Percentiles rank a stretch among this genome's conserved stretches.
Conservation (phyloP, 2,797 vertebrate species). For the Artibeus lituratus region DNA sequence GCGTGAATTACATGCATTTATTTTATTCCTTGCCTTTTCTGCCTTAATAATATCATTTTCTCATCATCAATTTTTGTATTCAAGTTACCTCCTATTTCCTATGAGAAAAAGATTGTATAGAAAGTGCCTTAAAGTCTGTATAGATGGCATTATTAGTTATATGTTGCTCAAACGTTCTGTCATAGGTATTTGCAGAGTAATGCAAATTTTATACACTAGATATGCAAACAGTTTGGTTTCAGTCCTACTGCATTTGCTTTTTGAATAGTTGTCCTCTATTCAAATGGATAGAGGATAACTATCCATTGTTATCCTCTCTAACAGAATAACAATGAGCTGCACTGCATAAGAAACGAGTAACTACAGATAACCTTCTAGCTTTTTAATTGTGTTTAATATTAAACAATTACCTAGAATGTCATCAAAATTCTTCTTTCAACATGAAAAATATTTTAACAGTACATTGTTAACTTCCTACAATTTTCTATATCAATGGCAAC, state of each 20-base stretch:
- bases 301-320: too few relatives aligned
- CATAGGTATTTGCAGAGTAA: not conserved
- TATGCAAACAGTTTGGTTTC: conserved; percentile 48
- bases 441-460: not conserved
- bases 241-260: conserved; percentile 26
- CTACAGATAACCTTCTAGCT: accelerated
- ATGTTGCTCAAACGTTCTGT: not conserved
- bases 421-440: conserved; percentile 17
- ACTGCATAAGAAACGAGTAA: conserved; percentile 14
- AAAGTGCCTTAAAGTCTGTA: not conserved
- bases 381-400: not conserved
- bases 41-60: not conserved
- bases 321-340: not conserved
- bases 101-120: conserved; percentile 17
- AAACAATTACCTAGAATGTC: not conserved
- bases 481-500: not conserved
- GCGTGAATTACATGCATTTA: not conserved
- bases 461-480: not conserved
- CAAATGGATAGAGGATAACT: not conserved
- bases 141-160: not conserved
- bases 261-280: conserved; percentile 27
- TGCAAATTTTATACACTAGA: not conserved
- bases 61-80: not conserved
- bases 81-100: not conserved
- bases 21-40: not conserved